Conservation (phyloP, 35 echinoderm and acorn worm genomes). For the Holothuria glaberrima region DNA sequence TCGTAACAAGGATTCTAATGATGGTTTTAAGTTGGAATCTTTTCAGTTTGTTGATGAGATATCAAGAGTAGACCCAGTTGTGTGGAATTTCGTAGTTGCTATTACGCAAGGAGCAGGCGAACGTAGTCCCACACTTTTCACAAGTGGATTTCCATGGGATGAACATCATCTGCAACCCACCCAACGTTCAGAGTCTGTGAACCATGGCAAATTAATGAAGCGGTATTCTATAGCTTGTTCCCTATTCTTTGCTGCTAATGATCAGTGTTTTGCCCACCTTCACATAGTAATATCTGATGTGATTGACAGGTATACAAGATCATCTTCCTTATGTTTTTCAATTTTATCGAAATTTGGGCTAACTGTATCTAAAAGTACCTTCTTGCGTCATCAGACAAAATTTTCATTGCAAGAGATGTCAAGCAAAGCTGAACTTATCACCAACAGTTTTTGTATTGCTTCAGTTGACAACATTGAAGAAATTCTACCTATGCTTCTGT, state of each 20-base stretch:
- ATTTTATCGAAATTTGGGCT: constrained; percentile 24
- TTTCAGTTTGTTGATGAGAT: background rate
- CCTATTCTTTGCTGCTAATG: constrained; percentile 6
- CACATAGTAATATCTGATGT: constrained; percentile 41
- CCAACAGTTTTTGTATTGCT: constrained; percentile 23
- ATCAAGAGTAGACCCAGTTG: too few species aligned
- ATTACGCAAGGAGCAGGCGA: constrained; percentile 10
- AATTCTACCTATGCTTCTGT: constrained; percentile 37
- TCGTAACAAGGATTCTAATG: background rate
- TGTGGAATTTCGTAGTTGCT: constrained; percentile 13
- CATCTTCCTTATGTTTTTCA: constrained; percentile 31
- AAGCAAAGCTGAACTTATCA: background rate
- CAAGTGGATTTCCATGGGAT: constrained; percentile 16
- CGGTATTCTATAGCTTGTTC: constrained; percentile 5
- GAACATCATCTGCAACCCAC: background rate
- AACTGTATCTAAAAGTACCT: too few species aligned
- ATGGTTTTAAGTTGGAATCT: background rate
- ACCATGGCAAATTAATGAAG: constrained; percentile 19
- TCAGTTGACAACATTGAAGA: constrained; percentile 60
- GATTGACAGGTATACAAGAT: constrained; percentile 43
- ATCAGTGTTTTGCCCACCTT: constrained; percentile 5
- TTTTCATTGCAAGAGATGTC: background rate
- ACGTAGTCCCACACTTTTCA: background rate
- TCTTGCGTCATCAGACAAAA: constrained; percentile 9
- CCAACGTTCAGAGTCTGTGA: constrained; percentile 41